Base-by-base conservation (phyloP, 2,888 invertebrate species). In the Clitarchus hookeri region DNA sequence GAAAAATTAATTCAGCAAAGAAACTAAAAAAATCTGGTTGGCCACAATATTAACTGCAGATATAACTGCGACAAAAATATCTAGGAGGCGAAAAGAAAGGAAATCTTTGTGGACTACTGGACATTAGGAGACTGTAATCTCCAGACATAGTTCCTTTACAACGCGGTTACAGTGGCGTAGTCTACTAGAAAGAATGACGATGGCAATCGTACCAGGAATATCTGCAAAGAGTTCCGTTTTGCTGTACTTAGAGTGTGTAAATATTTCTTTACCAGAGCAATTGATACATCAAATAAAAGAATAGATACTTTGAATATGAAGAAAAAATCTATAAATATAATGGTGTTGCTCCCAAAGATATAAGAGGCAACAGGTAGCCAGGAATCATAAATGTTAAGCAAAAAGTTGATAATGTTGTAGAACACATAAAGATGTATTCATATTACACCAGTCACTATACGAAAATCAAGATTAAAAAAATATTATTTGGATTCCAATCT, bases 161-260 rank as follows among this genome's bases (percentile, higher is more conserved):
- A 13, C 25, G 13, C 83, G 9, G 44, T 83, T 36, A 83, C 83
- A 9, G 83, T 83, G 19, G 27, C 83, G 44, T 12, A 26, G 11
- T 13, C 27, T 8, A 26, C 25, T 36, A 83, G 27, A 83, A 83
- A 27, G 27, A 83, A 26, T 44, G 16, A 16, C 9, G n/a, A 83
- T 83, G n/a, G 83, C 25, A 44, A 36, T 26, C 13, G 27, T 83
- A 26, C 27, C 27, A 83, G 27, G 44, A 83, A 83, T 83, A 26
- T 83, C 27, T 8, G 27, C 44, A 9, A 13, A 83, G 27, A 83
- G 27, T 83, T 83, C 48, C 48, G 12, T 83, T 26, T 6, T 83
- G 83, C 26, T 83, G 83, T 12, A 83, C 27, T 9, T 26, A 83
- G 83, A 26, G 83, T 83, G 83, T 83, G 83, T 83, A 83, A 83